A percentile compares a stretch with the other conserved stretches of the same genome.
Conservation (phyloP, 1,140 invertebrate species). For the Drosophila punjabiensis region DNA sequence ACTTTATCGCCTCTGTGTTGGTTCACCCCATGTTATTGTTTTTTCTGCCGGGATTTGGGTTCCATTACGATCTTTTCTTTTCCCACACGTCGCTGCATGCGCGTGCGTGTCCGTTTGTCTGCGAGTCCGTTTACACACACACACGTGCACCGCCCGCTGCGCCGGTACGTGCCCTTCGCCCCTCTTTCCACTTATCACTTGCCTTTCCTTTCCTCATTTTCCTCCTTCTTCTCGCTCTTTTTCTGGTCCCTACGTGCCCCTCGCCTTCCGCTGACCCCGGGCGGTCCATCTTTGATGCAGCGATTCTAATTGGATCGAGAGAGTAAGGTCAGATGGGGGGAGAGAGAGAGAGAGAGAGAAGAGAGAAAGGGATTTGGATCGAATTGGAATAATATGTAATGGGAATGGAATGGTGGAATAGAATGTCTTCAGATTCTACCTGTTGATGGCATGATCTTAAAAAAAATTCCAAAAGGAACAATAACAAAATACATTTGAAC, state of each 20-base stretch:
- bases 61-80: neutral
- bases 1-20: neutral
- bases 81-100: slow-evolving; percentile 39
- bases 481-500: neutral
- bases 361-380: neutral
- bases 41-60: neutral
- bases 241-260: slow-evolving; percentile 28
- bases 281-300: slow-evolving; percentile 44
- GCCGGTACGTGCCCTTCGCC: slow-evolving; percentile 36
- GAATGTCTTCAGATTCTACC: slow-evolving; percentile 16
- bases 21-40: neutral
- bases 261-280: slow-evolving; percentile 16
- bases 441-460: slow-evolving; percentile 5
- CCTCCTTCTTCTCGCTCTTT: neutral
- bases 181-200: slow-evolving; percentile 19
- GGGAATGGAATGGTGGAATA: neutral
- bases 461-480: neutral
- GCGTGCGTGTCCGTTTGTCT: slow-evolving; percentile 18
- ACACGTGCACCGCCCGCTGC: slow-evolving; percentile 39
- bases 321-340: neutral
- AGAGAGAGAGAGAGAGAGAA: neutral
- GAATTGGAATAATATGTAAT: neutral
- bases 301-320: slow-evolving; percentile 29
- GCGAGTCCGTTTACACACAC: neutral
- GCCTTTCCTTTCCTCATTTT: neutral